These are phyloP conservation scores for Tenthredo scrophulariae DNA, from an alignment of 2,888 invertebrate genomes.

Conservation along the genomic window DNA sequence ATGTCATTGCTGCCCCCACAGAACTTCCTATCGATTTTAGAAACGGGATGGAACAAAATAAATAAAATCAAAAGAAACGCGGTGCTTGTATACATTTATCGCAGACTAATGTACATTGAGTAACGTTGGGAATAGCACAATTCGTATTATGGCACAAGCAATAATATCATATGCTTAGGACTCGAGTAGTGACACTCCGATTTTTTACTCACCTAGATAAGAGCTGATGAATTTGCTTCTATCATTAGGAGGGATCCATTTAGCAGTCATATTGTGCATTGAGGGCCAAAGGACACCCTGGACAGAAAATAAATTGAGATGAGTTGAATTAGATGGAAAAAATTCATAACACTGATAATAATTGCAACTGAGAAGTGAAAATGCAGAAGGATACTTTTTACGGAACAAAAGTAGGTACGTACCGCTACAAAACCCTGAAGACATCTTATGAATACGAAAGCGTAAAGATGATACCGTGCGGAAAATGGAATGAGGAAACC, in stretches of 20 bases:
- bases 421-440: constrained; percentile 87
- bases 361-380: background rate
- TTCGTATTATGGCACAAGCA: too few species aligned
- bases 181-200: background rate
- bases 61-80: background rate
- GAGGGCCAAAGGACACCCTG: constrained; percentile 87
- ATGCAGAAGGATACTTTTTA: background rate
- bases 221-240: constrained; percentile 86
- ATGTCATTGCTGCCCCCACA: constrained; percentile 84
- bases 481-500: constrained; percentile 84
- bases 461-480: constrained; percentile 81
- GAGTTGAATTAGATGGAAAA: background rate
- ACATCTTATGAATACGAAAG: constrained; percentile 82
- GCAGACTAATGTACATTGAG: too few species aligned
- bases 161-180: too few species aligned
- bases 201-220: constrained; percentile 79
- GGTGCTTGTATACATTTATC: background rate
- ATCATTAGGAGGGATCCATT: constrained; percentile 91
- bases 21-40: constrained; percentile 80
- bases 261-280: constrained; percentile 88
- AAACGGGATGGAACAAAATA: background rate
- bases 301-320: constrained; percentile 55
- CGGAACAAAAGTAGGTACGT: constrained; percentile 75
- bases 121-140: too few species aligned
- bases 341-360: too few species aligned